Evolutionary conservation across 2,797 vertebrate species (phyloP).

Genomic region (Sternotherus odoratus): DNA sequence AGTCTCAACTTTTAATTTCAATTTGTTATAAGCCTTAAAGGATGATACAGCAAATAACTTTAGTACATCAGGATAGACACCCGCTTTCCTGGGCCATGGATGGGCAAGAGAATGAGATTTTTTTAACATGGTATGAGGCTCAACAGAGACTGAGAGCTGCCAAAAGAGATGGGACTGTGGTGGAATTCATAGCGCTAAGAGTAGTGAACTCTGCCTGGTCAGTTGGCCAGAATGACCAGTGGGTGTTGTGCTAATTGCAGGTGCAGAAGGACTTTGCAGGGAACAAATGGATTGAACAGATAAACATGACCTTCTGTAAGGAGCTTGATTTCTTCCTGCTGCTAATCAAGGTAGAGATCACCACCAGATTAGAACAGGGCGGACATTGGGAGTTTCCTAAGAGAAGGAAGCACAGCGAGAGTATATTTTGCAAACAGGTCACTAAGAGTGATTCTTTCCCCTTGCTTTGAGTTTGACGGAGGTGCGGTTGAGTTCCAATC

Average conservation of each 20-base stretch:
- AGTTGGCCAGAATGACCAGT: background rate
- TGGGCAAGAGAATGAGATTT: slow-evolving; percentile 2
- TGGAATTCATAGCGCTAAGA: background rate
- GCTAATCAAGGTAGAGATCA: slow-evolving; percentile 22
- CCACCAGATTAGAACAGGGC: slow-evolving; percentile 7
- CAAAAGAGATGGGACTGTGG: background rate
- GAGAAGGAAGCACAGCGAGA: background rate
- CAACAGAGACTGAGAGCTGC: background rate
- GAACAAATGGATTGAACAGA: background rate
- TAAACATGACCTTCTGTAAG: slow-evolving; percentile 50
- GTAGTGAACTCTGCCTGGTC: background rate
- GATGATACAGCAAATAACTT: slow-evolving; percentile 26
- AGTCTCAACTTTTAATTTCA: slow-evolving; percentile 47
- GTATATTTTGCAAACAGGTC: slow-evolving; percentile 4
- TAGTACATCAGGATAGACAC: background rate
- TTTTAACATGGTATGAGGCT: background rate
- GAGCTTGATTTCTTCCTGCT: slow-evolving; percentile 53
- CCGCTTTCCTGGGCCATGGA: background rate
- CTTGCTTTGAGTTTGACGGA: background rate
- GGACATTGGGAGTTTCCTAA: slow-evolving; percentile 13
- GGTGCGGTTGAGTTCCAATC: background rate
- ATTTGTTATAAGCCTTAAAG: background rate
- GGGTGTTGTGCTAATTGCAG: background rate
- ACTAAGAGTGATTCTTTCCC: background rate
- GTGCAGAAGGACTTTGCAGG: accelerated